Percentiles rank a stretch among this genome's conserved stretches.
phyloP scores from a whole-genome alignment of 2,113 vertebrate species.

The Serilophus lunatus region DNA sequence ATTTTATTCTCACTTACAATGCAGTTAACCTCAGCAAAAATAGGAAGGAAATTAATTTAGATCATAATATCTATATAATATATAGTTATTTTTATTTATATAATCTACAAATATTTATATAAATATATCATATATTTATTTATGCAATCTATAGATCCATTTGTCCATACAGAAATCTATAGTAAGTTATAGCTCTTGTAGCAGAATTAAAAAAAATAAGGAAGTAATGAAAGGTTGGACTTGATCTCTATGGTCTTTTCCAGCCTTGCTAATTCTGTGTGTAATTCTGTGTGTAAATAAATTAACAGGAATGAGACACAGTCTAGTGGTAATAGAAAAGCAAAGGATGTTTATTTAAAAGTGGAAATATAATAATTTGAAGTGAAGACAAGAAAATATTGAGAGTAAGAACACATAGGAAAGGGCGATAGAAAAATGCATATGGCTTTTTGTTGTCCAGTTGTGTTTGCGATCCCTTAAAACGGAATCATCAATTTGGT shows the following conservation, averaged over 20 bases:
- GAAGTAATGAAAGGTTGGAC: too few species aligned
- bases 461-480: too few species aligned
- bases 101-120: background rate
- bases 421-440: background rate
- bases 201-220: background rate
- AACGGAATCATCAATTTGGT: too few species aligned
- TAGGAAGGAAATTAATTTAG: background rate
- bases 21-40: background rate
- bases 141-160: background rate
- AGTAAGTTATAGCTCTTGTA: background rate
- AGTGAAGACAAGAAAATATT: background rate
- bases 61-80: background rate
- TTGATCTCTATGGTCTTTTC: too few species aligned
- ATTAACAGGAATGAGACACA: background rate
- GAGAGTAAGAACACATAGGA: background rate
- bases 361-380: background rate
- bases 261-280: too few species aligned
- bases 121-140: background rate
- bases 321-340: background rate
- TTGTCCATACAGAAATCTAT: background rate
- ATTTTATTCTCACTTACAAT: background rate
- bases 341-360: background rate
- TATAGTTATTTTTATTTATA: background rate
- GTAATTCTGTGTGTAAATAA: too few species aligned
- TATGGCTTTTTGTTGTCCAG: background rate